phyloP scores from a whole-genome alignment of 2,113 vertebrate species.

The mouse (Mus musculus) region DNA sequence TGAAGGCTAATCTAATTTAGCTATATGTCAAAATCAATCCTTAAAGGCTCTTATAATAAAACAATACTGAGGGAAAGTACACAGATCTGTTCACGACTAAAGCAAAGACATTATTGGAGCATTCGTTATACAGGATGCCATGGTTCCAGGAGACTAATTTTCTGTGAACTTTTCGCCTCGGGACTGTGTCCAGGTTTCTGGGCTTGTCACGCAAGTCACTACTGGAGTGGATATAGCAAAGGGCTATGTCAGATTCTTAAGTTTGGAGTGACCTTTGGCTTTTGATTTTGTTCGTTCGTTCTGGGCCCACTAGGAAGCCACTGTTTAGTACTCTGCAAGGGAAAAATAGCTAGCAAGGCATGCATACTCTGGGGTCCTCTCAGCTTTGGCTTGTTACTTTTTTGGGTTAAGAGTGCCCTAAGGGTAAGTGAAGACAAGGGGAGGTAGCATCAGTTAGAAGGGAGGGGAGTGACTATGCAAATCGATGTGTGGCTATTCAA shows the following conservation, averaged over 20 bases:
- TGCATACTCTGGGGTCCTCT: neutral
- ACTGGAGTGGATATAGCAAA: neutral
- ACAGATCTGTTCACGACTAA: no score
- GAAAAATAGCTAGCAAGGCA: neutral
- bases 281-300: neutral
- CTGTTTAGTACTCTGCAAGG: neutral
- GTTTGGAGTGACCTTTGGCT: neutral
- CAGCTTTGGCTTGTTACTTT: neutral
- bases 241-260: neutral
- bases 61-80: no score
- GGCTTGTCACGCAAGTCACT: no score
- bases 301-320: neutral
- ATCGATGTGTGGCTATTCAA: neutral
- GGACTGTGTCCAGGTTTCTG: no score
- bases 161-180: no score
- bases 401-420: neutral
- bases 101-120: no score
- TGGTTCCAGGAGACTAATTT: no score
- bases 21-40: no score
- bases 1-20: no score
- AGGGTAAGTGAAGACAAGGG: neutral
- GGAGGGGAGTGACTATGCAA: neutral
- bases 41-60: no score
- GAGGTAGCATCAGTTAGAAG: fast-evolving
- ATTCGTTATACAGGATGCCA: no score